Evolutionary conservation across 64 coral and sea anemone species (phyloP).

Genomic region (Anthopleura sola): DNA sequence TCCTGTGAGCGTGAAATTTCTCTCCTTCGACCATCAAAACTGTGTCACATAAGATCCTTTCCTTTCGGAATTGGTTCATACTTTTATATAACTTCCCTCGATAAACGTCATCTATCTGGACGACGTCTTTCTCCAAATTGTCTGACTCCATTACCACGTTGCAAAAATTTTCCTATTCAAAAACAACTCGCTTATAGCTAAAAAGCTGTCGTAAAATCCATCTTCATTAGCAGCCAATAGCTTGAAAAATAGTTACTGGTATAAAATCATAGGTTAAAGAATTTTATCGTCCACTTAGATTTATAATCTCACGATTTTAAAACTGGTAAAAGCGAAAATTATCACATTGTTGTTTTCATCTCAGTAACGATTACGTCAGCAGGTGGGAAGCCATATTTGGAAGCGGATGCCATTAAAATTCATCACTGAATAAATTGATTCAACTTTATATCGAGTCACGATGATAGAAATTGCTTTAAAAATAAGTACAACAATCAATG

Average conservation of each 20-base stretch:
- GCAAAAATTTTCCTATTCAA: not conserved
- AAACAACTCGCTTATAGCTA: not conserved
- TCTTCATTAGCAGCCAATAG: not conserved
- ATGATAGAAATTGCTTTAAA: not conserved
- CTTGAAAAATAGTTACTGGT: not conserved
- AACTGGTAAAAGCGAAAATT: conserved; percentile 6
- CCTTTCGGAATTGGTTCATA: conserved; percentile 70
- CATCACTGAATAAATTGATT: not conserved
- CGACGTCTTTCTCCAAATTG: not conserved
- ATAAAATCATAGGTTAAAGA: not conserved
- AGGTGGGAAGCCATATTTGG: not conserved
- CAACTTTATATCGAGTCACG: not conserved
- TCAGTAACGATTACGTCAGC: not conserved
- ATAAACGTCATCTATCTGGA: conserved; percentile 19
- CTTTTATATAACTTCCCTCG: conserved; percentile 43
- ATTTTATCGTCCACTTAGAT: not conserved
- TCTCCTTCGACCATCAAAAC: conserved; percentile 65
- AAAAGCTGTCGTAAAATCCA: not conserved
- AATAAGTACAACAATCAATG: not conserved
- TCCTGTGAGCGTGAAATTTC: conserved; percentile 71
- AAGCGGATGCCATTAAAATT: not conserved
- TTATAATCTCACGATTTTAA: not conserved
- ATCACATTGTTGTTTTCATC: not conserved
- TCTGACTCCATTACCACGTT: conserved; percentile 13
- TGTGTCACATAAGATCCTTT: conserved; percentile 70